phyloP scores from a whole-genome alignment of 2,113 vertebrate genomes.

The Geococcyx californianus region DNA sequence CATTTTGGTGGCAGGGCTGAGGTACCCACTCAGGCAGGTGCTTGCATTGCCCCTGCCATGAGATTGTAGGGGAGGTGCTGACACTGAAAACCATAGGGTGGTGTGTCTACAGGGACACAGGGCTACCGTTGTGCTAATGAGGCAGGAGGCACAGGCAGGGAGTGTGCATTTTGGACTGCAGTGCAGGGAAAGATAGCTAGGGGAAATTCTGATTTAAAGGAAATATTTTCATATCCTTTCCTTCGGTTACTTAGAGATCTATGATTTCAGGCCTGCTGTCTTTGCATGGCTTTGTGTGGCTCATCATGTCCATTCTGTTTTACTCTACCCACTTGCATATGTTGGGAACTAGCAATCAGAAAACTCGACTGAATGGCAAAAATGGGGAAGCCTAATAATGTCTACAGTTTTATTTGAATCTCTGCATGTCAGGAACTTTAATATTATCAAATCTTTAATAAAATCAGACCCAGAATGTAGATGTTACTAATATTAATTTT shows the following conservation, averaged over 20 bases:
- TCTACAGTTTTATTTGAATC: not conserved
- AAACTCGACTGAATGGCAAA: not conserved
- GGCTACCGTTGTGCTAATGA: fast-evolving
- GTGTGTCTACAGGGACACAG: no score
- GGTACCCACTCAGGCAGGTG: fast-evolving
- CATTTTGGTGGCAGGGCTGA: not conserved
- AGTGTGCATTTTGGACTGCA: not conserved
- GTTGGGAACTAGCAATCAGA: not conserved
- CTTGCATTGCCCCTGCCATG: fast-evolving
- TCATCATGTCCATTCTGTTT: not conserved
- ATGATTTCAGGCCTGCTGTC: not conserved
- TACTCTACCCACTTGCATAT: not conserved
- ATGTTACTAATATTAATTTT: not conserved
- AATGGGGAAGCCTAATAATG: not conserved
- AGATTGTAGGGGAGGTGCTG: not conserved
- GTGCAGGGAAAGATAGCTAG: not conserved
- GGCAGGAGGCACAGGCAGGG: not conserved
- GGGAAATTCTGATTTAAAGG: not conserved
- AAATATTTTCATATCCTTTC: not conserved
- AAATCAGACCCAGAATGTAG: not conserved
- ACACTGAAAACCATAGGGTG: not conserved
- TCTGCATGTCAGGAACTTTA: not conserved
- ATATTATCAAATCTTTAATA: not conserved
- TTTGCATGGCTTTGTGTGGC: not conserved
- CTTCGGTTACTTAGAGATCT: not conserved